phyloP scores from a whole-genome alignment of 2,888 invertebrate genomes.

The Himalopsyche kuldschensis region DNA sequence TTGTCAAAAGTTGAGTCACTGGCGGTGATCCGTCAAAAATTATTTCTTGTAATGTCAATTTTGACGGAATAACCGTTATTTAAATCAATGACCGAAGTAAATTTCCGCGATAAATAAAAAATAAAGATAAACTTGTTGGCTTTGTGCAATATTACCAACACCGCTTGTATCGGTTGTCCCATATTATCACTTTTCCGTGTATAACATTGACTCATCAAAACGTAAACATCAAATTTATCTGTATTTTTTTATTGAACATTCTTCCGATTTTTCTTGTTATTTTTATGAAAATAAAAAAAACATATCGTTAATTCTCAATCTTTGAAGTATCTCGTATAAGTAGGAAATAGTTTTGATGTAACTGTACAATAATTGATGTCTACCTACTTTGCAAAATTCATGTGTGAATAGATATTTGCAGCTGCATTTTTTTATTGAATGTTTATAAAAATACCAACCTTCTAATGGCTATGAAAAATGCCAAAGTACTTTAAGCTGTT shows the following conservation, averaged over 20 bases:
- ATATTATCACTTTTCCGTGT: neutral
- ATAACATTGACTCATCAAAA: constrained; percentile 2
- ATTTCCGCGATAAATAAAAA: neutral
- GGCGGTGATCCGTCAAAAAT: constrained; percentile 43
- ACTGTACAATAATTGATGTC: neutral
- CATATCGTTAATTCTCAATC: neutral
- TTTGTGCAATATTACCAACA: neutral
- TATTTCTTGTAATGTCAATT: neutral
- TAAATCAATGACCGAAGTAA: neutral
- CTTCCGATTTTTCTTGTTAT: neutral
- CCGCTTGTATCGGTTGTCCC: neutral
- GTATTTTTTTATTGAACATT: neutral
- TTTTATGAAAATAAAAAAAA: neutral
- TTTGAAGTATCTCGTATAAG: neutral
- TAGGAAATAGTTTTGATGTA: neutral
- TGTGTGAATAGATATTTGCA: neutral
- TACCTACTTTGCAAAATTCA: neutral
- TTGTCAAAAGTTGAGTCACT: constrained; percentile 63
- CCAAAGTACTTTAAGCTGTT: no score
- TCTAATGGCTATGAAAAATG: no score
- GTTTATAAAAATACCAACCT: no score
- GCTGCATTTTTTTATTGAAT: no score
- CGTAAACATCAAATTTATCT: neutral
- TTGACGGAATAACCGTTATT: neutral
- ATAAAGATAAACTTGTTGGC: neutral